Percentiles rank a stretch among this genome's conserved stretches.
phyloP scores from a whole-genome alignment of 2,113 vertebrate genomes.

The Calidris pugnax region DNA sequence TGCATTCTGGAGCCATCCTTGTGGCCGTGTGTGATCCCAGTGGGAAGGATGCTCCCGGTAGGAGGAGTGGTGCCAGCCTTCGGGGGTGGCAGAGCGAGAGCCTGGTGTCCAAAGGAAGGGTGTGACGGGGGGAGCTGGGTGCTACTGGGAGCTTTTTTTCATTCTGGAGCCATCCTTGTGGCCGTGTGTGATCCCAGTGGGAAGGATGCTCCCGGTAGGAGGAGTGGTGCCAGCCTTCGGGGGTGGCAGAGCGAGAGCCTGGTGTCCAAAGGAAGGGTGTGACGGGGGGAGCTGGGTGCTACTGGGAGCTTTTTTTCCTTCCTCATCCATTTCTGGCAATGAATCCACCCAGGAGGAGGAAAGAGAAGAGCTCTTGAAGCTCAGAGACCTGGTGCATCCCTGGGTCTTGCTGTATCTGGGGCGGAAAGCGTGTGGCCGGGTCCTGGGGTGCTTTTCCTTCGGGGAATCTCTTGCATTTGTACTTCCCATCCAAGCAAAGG shows the following conservation, averaged over 20 bases:
- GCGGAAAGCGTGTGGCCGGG: fast-evolving
- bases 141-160: neutral
- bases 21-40: fast-evolving
- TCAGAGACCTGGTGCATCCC: neutral
- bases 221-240: fast-evolving
- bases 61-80: neutral
- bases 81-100: fast-evolving
- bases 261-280: no score
- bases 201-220: neutral
- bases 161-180: fast-evolving
- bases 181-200: fast-evolving
- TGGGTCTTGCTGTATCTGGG: neutral
- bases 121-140: fast-evolving
- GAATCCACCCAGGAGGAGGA: neutral
- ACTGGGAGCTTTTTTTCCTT: neutral
- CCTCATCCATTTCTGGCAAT: fast-evolving
- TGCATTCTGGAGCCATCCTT: fast-evolving
- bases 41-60: neutral
- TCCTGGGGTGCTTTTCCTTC: neutral
- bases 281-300: fast-evolving
- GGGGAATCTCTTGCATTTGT: neutral
- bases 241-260: fast-evolving
- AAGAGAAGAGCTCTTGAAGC: neutral
- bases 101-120: no score
- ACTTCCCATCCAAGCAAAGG: neutral